Percentiles rank a stretch among this genome's conserved stretches.
These are phyloP conservation scores for Gryon sp. DNA, from an alignment of 1,140 invertebrate genomes.

Conservation along the genomic window DNA sequence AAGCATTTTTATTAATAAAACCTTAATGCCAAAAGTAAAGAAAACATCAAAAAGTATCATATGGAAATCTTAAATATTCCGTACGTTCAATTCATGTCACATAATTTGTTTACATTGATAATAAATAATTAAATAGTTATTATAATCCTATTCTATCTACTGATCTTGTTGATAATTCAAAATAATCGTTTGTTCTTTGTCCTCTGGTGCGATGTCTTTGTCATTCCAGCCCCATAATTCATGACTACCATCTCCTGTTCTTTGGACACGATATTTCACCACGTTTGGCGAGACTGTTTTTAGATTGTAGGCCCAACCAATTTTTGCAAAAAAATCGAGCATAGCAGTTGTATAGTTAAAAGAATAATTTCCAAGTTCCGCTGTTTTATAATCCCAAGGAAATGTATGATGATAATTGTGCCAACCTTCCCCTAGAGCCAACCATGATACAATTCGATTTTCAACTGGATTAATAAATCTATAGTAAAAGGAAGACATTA, in stretches of 20 bases:
- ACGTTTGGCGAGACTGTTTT: constrained; percentile 89
- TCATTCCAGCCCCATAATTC: constrained; percentile 92
- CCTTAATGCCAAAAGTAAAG: too few relatives aligned
- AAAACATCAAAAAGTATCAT: too few relatives aligned
- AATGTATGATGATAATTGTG: constrained; percentile 98
- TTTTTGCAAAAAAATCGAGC: constrained; percentile 90
- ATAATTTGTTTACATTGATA: too few relatives aligned
- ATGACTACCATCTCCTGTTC: constrained; percentile 90
- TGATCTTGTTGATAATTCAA: constrained; percentile 61
- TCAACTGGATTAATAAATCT: constrained; percentile 88
- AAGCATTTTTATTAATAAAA: too few relatives aligned
- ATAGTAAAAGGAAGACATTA: background rate
- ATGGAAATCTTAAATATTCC: too few relatives aligned
- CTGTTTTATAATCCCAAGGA: constrained; percentile 95
- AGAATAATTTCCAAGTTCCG: constrained; percentile 89
- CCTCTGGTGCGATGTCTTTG: constrained; percentile 85
- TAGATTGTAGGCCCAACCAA: constrained; percentile 94
- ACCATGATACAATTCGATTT: constrained; percentile 85
- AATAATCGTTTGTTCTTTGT: constrained; percentile 84
- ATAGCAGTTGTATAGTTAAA: constrained; percentile 91
- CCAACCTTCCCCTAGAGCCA: constrained; percentile 92
- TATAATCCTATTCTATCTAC: too few relatives aligned
- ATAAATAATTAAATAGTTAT: too few relatives aligned
- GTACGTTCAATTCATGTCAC: too few relatives aligned
- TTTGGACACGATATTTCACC: constrained; percentile 84